A percentile compares a stretch with the other conserved stretches of the same genome.
phyloP scores from a whole-genome alignment of 2,888 invertebrate species.

The Andrena marginata region DNA sequence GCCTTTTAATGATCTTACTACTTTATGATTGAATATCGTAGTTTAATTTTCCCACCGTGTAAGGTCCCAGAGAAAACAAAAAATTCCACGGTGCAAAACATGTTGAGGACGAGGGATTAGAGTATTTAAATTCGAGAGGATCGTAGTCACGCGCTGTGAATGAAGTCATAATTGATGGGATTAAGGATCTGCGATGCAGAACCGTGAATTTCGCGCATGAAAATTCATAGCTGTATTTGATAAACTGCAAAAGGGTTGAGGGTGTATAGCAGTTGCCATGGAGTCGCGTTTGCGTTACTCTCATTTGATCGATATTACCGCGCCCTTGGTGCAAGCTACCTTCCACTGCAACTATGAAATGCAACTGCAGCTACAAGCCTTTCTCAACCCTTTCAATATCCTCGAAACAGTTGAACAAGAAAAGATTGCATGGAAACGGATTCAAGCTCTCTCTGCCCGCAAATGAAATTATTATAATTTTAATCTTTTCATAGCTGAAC shows the following conservation, averaged over 20 bases:
- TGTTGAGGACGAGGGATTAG: too few relatives aligned
- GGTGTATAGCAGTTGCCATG: constrained; percentile 69
- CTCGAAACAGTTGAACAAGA: background rate
- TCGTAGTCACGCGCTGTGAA: too few relatives aligned
- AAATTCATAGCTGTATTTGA: constrained; percentile 34
- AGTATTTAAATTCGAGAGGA: too few relatives aligned
- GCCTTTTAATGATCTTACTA: too few relatives aligned
- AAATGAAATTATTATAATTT: too few relatives aligned
- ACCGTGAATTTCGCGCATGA: background rate
- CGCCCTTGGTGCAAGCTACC: constrained; percentile 50
- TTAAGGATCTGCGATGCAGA: too few relatives aligned
- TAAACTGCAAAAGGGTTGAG: constrained; percentile 19
- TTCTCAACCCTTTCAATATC: background rate
- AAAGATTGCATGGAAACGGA: background rate
- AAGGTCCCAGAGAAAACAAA: too few relatives aligned
- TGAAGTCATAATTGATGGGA: background rate
- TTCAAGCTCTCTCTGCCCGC: background rate
- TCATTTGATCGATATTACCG: constrained; percentile 78
- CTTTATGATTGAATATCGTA: too few relatives aligned
- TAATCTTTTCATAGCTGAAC: too few relatives aligned
- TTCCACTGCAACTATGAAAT: constrained; percentile 39
- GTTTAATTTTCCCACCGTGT: too few relatives aligned
- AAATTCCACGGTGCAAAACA: too few relatives aligned
- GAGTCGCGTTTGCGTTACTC: constrained; percentile 65
- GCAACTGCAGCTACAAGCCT: constrained; percentile 16